These are phyloP conservation scores for Diabrotica virgifera DNA, from an alignment of 1,140 invertebrate species.

Conservation along the genomic window DNA sequence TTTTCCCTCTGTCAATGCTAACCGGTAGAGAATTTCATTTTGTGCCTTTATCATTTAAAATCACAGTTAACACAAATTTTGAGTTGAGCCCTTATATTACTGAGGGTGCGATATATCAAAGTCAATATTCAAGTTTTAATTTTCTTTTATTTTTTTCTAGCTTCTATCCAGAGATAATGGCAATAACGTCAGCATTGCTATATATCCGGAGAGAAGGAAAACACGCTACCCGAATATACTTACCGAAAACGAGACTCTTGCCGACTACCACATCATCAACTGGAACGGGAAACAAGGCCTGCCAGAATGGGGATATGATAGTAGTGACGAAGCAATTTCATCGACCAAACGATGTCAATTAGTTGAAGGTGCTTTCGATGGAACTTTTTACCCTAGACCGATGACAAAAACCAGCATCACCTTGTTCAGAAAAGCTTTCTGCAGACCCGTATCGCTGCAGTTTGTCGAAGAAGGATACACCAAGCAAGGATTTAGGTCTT, in stretches of 20 bases:
- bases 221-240: slow-evolving; percentile 37
- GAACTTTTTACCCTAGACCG: slow-evolving; percentile 57
- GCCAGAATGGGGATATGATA: slow-evolving; percentile 57
- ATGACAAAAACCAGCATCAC: slow-evolving; percentile 55
- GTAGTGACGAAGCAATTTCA: slow-evolving; percentile 26
- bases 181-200: slow-evolving; percentile 39
- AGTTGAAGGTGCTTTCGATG: slow-evolving; percentile 61
- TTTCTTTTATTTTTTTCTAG: slow-evolving; percentile 31
- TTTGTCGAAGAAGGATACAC: slow-evolving; percentile 48
- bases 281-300: slow-evolving; percentile 59
- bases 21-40: no score
- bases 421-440: slow-evolving; percentile 67
- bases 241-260: slow-evolving; percentile 46
- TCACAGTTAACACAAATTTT: no score
- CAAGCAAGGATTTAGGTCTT: slow-evolving; percentile 47
- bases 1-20: no score
- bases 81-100: no score
- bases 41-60: no score
- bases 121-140: no score
- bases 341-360: slow-evolving; percentile 56
- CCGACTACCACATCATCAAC: slow-evolving; percentile 54
- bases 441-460: slow-evolving; percentile 58
- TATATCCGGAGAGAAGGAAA: slow-evolving; percentile 38
- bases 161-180: slow-evolving; percentile 41
- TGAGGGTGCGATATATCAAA: no score